Conservation (phyloP, 2,888 invertebrate genomes). For the Stenolophus ochropezus region DNA sequence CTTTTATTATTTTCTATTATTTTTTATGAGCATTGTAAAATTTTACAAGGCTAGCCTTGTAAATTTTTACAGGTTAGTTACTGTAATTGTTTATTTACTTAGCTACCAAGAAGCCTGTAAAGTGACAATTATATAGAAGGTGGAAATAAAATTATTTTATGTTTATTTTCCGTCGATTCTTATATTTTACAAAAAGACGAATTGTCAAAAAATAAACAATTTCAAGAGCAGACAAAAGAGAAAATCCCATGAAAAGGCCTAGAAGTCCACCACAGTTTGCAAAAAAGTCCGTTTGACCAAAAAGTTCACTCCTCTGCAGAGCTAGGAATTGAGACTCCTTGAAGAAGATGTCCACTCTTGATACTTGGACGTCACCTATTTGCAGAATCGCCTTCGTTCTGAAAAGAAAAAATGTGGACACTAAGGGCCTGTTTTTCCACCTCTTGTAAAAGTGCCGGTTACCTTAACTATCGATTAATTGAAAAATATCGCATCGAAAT, state of each 20-base stretch:
- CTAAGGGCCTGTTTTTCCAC: too few relatives aligned
- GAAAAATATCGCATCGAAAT: too few relatives aligned
- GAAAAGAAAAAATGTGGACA: not conserved
- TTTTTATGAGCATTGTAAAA: too few relatives aligned
- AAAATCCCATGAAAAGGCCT: slow-evolving; percentile 79
- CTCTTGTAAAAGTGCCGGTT: too few relatives aligned
- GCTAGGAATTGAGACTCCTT: slow-evolving; percentile 79
- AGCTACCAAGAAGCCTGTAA: too few relatives aligned
- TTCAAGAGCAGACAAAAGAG: slow-evolving; percentile 78
- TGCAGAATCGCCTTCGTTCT: not conserved
- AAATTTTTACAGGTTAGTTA: too few relatives aligned
- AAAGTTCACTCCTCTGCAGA: slow-evolving; percentile 76
- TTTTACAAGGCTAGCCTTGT: too few relatives aligned
- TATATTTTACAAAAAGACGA: slow-evolving; percentile 73
- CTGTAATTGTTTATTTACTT: too few relatives aligned
- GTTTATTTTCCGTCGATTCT: not conserved
- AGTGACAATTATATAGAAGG: too few relatives aligned
- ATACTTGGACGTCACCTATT: slow-evolving; percentile 64
- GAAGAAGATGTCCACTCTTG: slow-evolving; percentile 81
- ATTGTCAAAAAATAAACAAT: slow-evolving; percentile 77
- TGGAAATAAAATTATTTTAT: not conserved
- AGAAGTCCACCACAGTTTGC: slow-evolving; percentile 77
- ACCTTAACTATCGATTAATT: too few relatives aligned
- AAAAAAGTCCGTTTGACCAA: slow-evolving; percentile 76
- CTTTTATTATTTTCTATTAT: too few relatives aligned